These are phyloP conservation scores for Neodiprion fabricii DNA, from an alignment of 1,140 invertebrate genomes.

Conservation along the genomic window DNA sequence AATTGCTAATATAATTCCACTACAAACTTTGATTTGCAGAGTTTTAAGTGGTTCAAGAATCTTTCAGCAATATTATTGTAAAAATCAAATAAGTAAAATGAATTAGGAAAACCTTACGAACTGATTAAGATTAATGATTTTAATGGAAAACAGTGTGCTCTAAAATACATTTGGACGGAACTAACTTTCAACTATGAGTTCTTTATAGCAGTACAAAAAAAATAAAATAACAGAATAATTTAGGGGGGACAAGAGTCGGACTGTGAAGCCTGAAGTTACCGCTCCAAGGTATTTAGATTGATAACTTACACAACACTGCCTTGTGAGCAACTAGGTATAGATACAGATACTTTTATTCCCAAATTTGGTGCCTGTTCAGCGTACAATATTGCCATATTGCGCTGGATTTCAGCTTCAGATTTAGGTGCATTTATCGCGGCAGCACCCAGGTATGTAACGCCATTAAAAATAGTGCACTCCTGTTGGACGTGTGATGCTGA, in stretches of 20 bases:
- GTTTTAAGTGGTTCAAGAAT: too few species aligned
- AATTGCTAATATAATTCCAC: not conserved
- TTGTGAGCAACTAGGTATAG: constrained; percentile 89
- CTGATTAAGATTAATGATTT: too few species aligned
- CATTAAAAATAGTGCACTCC: constrained; percentile 90
- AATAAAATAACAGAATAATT: not conserved
- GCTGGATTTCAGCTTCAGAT: constrained; percentile 93
- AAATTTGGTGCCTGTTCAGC: constrained; percentile 70
- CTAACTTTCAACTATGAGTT: constrained; percentile 20
- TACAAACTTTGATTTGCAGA: too few species aligned
- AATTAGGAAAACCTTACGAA: too few species aligned
- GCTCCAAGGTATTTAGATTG: constrained; percentile 3
- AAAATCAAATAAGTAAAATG: too few species aligned
- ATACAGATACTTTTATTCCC: constrained; percentile 87
- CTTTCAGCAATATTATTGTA: too few species aligned
- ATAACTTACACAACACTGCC: constrained; percentile 77
- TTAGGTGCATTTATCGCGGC: constrained; percentile 92
- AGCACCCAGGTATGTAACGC: constrained; percentile 93
- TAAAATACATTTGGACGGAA: too few species aligned
- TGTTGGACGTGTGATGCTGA: constrained; percentile 79
- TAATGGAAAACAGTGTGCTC: too few species aligned
- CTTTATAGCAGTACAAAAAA: constrained; percentile 17
- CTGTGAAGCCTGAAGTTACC: not conserved
- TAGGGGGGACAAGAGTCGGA: not conserved
- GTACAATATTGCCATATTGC: constrained; percentile 92